Evolutionary conservation across 2,113 vertebrate genomes (phyloP), one percentile per base, ranked within the genome.

Genomic region (Pardalotus punctatus): DNA sequence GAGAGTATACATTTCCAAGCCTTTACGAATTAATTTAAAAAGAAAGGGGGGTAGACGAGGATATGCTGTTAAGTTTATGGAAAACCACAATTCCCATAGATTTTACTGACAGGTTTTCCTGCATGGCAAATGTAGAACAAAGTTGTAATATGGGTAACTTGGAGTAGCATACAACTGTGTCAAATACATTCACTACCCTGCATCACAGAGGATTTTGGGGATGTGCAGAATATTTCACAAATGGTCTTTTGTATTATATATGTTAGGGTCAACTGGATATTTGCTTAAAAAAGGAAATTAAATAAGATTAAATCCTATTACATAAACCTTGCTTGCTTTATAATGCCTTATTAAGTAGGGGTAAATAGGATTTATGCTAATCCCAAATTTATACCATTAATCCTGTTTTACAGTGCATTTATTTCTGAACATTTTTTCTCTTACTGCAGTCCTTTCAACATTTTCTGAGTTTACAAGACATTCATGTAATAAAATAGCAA

Each of bases 311-410:
- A 90, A 87, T n/a, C 23, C 51, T 66, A 89, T 78, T 95, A 88
- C 43, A 89, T 38, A 88, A 96, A 86, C 40, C 38, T 88, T 71
- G 71, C 85, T 87, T 91, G 47, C 53, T 95, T 94, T 96, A 85
- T 86, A 95, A 83, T 95, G 80, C 73, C 64, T 96, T 92, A 82
- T 95, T 88, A 90, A 91, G 73, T 89, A 92, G 25, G 88, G 31
- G 42, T 94, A 97, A 96, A 96, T 74, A 78, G 65, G 96, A 92
- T 96, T 97, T 96, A 93, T 82, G 47, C 31, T 97, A 96, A 95
- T 95, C 79, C 61, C 62, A 89, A 65, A 93, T 96, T 96, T 88
- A 93, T 74, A 81, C 24, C 88, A 94, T 57, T 81, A 95, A 90
- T 97, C 86, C 89, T 70, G 93, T 90, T 97, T 93, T 85, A 95